Conservation (phyloP, 2,113 vertebrate species). For the Onychostruthus taczanowskii region DNA sequence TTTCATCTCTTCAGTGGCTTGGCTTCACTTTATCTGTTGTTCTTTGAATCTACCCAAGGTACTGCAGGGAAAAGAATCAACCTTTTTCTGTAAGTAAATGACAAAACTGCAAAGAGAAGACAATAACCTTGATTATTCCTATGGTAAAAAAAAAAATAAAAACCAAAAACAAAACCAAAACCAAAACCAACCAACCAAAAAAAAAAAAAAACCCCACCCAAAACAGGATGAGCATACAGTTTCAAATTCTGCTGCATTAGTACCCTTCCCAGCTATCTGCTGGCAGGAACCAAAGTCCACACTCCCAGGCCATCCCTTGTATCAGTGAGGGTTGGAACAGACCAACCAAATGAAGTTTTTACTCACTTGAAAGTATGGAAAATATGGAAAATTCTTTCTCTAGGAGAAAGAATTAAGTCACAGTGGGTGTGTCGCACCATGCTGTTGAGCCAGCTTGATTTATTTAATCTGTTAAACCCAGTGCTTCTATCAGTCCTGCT, state of each 20-base stretch:
- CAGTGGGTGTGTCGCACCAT: accelerated
- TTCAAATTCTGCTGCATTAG: neutral
- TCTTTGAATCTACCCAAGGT: neutral
- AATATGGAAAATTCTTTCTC: neutral
- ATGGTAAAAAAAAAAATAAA: neutral
- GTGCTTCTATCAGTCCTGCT: neutral
- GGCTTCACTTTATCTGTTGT: neutral
- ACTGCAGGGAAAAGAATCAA: neutral
- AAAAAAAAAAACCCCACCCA: too few species aligned
- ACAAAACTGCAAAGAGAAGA: neutral
- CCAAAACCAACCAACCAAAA: too few species aligned
- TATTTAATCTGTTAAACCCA: neutral
- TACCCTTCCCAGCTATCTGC: neutral
- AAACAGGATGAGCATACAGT: neutral
- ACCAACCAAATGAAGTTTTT: neutral
- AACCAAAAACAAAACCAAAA: too few species aligned
- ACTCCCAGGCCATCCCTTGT: accelerated
- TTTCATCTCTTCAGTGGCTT: neutral
- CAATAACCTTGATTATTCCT: neutral
- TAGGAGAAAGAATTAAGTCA: neutral
- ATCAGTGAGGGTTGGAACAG: neutral
- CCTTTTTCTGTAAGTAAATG: neutral
- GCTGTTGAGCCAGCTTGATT: neutral
- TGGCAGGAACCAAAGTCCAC: accelerated
- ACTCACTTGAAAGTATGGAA: neutral